Conservation (phyloP, 2,888 invertebrate species). For the Aphidoletes aphidimyza region DNA sequence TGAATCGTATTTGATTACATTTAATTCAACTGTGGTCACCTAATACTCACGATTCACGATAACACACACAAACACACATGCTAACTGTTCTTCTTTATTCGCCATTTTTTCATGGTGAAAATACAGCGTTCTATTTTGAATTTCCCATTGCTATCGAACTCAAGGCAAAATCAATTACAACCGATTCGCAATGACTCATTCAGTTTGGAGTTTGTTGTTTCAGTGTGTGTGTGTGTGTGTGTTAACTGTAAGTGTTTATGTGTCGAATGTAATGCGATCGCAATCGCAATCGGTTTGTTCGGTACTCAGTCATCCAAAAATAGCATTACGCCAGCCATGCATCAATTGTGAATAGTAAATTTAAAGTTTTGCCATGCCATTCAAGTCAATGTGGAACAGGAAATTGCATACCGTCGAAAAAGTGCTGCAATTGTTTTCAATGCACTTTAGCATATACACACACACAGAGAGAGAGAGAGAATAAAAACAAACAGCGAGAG, state of each 20-base stretch:
- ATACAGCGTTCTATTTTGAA: too few species aligned
- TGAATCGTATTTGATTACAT: not conserved
- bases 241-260: not conserved
- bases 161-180: not conserved
- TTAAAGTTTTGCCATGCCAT: constrained; percentile 33
- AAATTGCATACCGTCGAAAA: constrained; percentile 9
- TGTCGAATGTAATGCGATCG: too few species aligned
- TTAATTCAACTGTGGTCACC: not conserved
- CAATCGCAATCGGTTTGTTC: not conserved
- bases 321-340: not conserved
- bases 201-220: too few species aligned
- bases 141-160: too few species aligned
- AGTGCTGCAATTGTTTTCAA: not conserved
- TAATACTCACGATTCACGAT: not conserved
- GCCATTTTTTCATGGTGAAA: too few species aligned
- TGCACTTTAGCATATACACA: not conserved
- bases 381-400: constrained; percentile 45
- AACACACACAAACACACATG: too few species aligned
- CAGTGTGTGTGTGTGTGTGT: too few species aligned
- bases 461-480: not conserved
- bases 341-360: not conserved
- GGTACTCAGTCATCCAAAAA: not conserved
- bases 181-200: not conserved
- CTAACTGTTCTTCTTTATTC: too few species aligned
- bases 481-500: not conserved